phyloP scores from a whole-genome alignment of 2,797 vertebrate genomes.

The Caiman crocodilus region DNA sequence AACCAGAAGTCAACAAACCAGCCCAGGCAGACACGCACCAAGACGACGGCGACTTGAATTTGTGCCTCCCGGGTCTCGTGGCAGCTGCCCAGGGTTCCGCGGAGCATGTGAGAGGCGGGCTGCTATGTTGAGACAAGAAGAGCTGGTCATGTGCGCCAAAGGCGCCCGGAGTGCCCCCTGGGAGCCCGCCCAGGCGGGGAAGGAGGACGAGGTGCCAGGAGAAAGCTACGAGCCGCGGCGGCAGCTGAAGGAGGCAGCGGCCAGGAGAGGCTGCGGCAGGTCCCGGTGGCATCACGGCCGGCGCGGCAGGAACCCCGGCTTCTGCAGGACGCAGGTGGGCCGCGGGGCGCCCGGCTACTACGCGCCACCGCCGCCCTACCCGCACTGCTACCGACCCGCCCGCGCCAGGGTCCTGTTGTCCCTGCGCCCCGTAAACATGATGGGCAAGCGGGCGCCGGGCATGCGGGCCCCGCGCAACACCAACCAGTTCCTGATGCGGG shows the following conservation, averaged over 20 bases:
- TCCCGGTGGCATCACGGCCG: conserved; percentile 81
- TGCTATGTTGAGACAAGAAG: conserved; percentile 61
- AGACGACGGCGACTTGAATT: background rate
- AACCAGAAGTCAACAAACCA: background rate
- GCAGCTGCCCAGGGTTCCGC: background rate
- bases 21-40: background rate
- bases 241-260: conserved; percentile 44
- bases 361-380: conserved; percentile 41
- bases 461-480: conserved; percentile 92
- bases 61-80: background rate
- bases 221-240: background rate
- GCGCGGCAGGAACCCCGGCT: conserved; percentile 71
- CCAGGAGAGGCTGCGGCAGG: conserved; percentile 62
- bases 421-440: conserved; percentile 86
- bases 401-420: conserved; percentile 57
- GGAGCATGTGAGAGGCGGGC: conserved; percentile 73
- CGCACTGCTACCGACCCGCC: conserved; percentile 56
- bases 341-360: conserved; percentile 37
- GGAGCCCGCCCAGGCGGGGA: background rate
- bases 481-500: conserved; percentile 93
- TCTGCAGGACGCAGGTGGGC: conserved; percentile 43
- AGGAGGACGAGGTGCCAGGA: conserved; percentile 73
- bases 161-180: background rate
- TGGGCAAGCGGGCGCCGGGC: conserved; percentile 85
- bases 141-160: background rate